Conservation (phyloP, 2,888 invertebrate genomes). For the Meteorus colon region DNA sequence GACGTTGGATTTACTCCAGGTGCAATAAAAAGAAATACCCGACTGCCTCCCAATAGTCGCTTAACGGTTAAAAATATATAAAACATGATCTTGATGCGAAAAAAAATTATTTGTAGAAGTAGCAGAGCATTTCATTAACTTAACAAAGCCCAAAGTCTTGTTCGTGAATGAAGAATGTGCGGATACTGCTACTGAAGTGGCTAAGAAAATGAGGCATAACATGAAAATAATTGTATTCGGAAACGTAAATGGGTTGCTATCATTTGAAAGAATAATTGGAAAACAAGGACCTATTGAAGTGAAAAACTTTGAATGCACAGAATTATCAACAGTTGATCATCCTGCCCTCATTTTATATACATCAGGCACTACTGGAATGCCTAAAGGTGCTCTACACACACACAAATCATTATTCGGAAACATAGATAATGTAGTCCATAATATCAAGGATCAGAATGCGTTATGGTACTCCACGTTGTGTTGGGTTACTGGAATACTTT, state of each 20-base stretch:
- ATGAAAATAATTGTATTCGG: slow-evolving; percentile 50
- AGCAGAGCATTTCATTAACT: slow-evolving; percentile 54
- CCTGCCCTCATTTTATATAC: slow-evolving; percentile 55
- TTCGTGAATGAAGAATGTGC: slow-evolving; percentile 54
- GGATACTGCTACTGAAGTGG: slow-evolving; percentile 25
- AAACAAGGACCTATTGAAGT: slow-evolving; percentile 37
- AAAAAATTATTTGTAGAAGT: slow-evolving; percentile 49
- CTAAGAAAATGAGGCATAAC: slow-evolving; percentile 41
- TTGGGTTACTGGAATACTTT: slow-evolving; percentile 54
- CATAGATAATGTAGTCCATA: slow-evolving; percentile 4
- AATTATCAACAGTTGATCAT: slow-evolving; percentile 46
- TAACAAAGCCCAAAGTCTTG: slow-evolving; percentile 60
- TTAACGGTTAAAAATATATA: background rate
- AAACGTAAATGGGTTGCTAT: slow-evolving; percentile 39
- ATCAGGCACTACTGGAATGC: slow-evolving; percentile 57
- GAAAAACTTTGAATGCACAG: slow-evolving; percentile 45
- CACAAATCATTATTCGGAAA: slow-evolving; percentile 51
- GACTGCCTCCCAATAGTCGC: background rate
- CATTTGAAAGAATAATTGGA: slow-evolving; percentile 46
- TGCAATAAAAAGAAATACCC: slow-evolving; percentile 20
- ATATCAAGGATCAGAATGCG: slow-evolving; percentile 25
- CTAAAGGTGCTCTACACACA: slow-evolving; percentile 55
- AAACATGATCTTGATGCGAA: background rate
- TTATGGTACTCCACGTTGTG: slow-evolving; percentile 52
- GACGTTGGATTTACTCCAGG: slow-evolving; percentile 55